A percentile compares a stretch with the other conserved stretches of the same genome.
These are phyloP conservation scores for Anodontia alba DNA, from an alignment of 2,888 invertebrate genomes.

Conservation along the genomic window DNA sequence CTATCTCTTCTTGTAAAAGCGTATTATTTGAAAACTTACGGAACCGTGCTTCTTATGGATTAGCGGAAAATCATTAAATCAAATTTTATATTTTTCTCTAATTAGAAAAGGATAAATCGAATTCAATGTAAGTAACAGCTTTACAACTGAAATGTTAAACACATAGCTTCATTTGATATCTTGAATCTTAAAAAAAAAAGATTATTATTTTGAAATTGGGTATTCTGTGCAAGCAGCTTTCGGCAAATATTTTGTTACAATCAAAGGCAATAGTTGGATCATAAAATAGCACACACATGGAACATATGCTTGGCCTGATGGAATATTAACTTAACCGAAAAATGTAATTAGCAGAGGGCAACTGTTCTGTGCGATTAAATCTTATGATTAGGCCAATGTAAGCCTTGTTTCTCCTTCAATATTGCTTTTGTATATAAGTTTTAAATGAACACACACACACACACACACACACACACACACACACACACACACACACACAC, in stretches of 20 bases:
- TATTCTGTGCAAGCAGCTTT: neutral
- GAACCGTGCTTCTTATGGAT: conserved; percentile 18
- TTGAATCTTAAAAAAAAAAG: too few species aligned
- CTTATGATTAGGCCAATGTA: too few species aligned
- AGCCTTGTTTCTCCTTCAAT: too few species aligned
- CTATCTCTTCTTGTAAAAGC: neutral
- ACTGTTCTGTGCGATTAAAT: too few species aligned
- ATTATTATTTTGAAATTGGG: neutral
- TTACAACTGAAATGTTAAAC: neutral
- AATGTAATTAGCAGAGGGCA: neutral
- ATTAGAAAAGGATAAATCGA: conserved; percentile 10
- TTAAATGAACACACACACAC: too few species aligned
- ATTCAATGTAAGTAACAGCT: neutral
- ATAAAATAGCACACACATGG: neutral
- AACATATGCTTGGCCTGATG: neutral
- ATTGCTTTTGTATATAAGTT: too few species aligned
- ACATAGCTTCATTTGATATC: too few species aligned
- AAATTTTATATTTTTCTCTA: neutral
- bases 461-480: neutral
- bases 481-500: neutral
- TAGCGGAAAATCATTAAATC: conserved; percentile 21
- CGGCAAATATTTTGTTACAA: conserved; percentile 1
- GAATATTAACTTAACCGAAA: neutral
- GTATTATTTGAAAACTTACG: conserved; percentile 3
- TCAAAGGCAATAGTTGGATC: neutral